Base-by-base conservation (phyloP, 2,888 invertebrate genomes). In the Limnephilus rhombicus region DNA sequence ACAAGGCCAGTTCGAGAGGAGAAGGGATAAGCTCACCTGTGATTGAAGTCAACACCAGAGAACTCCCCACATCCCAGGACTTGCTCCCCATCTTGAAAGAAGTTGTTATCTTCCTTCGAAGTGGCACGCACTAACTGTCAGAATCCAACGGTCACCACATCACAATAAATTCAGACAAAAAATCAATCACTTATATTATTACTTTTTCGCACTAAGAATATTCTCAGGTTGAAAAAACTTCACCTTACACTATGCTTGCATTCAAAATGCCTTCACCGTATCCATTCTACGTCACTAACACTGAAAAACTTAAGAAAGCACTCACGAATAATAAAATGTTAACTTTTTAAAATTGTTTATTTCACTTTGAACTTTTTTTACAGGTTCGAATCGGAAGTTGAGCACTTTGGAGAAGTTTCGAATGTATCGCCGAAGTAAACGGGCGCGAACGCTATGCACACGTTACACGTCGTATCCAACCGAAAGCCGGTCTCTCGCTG, bases 391-490 rank as follows among this genome's bases (percentile, higher is more conserved):
- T 80, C 37, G 34, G 86, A 37, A 80, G 88, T 87, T 86, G 81
- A 80, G 24, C 88, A 89, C 88, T 89, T 88, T 87, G 15, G 87
- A n/a, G 80, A 80, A 89, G 87, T 90, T 90, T 90, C 92, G 90
- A 89, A 85, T 80, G 88, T 88, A 24, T 89, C 41, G 41, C 85
- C 68, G 45, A 85, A 86, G 92, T 80, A 90, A 89, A 85, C 80
- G 68, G 85, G 92, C 92, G 92, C 91, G 88, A 29, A 31, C 85
- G 88, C 89, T 81, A 85, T 85, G 89, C 24, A 9, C 68, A 89
- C 89, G 89, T 91, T 86, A 89, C 91, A 93, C 93, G 93, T 93
- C 93, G 90, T 88, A 85, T 92, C 89, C 91, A 90, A 83, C 88
- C 92, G 92, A 88, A 80, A 89, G 92, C 90, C 93, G 93, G 90